Evolutionary conservation across 2,113 vertebrate species (phyloP).

Genomic region (Cryptotis parvus): DNA sequence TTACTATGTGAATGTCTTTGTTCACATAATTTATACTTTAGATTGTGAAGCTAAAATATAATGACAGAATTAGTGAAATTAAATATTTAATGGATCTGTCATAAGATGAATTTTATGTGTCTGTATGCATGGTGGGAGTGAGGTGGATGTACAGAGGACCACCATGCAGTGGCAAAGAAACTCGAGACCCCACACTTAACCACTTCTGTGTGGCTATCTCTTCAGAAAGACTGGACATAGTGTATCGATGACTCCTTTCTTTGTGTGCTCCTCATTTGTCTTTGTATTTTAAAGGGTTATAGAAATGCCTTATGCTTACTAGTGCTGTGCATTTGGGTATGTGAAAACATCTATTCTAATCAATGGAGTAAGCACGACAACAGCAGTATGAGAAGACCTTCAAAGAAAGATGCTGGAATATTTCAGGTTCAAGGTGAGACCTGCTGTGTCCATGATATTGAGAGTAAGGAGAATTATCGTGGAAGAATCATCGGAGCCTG

Average conservation of each 20-base stretch:
- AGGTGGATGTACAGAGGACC: too few species aligned
- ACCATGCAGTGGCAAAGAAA: too few species aligned
- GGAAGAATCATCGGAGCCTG: too few species aligned
- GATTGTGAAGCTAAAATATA: conserved; percentile 47
- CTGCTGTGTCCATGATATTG: not conserved
- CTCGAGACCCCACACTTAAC: too few species aligned
- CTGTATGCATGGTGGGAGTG: too few species aligned
- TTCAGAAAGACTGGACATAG: not conserved
- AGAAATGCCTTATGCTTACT: conserved; percentile 97
- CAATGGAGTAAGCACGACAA: conserved; percentile 89
- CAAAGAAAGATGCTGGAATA: conserved; percentile 87
- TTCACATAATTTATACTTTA: conserved; percentile 34
- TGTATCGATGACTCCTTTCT: not conserved
- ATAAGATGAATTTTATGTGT: conserved; percentile 16
- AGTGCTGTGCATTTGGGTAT: conserved; percentile 95
- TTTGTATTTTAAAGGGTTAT: conserved; percentile 89
- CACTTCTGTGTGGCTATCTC: too few species aligned
- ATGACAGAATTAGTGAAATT: not conserved
- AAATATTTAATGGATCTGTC: not conserved
- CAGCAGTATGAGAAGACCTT: conserved; percentile 85
- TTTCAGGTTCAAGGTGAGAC: conserved; percentile 89
- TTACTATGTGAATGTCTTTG: conserved; percentile 30
- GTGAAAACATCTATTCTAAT: conserved; percentile 88
- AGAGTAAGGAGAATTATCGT: too few species aligned
- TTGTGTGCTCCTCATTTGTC: conserved; percentile 48